Conservation (phyloP, 2,888 invertebrate species). For the Tenthredo scrophulariae region DNA sequence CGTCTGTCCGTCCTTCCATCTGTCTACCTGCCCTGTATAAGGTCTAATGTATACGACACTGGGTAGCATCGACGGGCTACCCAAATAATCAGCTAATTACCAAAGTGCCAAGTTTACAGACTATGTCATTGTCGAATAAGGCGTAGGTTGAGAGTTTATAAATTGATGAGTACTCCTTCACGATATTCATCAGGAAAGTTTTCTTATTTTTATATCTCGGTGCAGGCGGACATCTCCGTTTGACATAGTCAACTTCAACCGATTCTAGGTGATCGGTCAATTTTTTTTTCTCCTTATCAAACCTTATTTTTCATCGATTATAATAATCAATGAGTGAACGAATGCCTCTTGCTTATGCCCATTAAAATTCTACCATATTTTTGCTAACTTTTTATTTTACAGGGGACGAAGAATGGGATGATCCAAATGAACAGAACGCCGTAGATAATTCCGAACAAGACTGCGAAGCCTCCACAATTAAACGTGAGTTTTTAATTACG, state of each 20-base stretch:
- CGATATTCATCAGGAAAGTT: neutral
- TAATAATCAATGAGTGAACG: neutral
- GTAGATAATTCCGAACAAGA: conserved; percentile 70
- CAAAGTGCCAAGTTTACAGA: conserved; percentile 56
- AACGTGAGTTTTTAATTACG: conserved; percentile 64
- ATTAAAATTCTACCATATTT: neutral
- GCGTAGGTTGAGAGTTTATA: neutral
- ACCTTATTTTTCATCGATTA: neutral
- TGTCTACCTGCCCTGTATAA: conserved; percentile 56
- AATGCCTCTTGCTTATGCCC: neutral
- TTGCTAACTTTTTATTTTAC: conserved; percentile 58
- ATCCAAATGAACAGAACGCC: conserved; percentile 68
- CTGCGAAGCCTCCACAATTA: conserved; percentile 67
- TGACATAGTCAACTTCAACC: neutral
- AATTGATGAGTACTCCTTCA: neutral
- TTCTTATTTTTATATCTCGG: neutral
- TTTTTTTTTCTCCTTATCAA: neutral
- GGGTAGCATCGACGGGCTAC: neutral
- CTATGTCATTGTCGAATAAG: neutral
- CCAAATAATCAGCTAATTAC: conserved; percentile 53
- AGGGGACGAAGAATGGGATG: conserved; percentile 76
- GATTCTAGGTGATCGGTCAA: neutral
- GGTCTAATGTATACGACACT: conserved; percentile 9
- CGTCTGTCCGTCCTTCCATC: conserved; percentile 58
- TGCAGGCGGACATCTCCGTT: neutral